Evolutionary conservation across 2,888 invertebrate genomes (phyloP).

Genomic region (Zygaena filipendulae): DNA sequence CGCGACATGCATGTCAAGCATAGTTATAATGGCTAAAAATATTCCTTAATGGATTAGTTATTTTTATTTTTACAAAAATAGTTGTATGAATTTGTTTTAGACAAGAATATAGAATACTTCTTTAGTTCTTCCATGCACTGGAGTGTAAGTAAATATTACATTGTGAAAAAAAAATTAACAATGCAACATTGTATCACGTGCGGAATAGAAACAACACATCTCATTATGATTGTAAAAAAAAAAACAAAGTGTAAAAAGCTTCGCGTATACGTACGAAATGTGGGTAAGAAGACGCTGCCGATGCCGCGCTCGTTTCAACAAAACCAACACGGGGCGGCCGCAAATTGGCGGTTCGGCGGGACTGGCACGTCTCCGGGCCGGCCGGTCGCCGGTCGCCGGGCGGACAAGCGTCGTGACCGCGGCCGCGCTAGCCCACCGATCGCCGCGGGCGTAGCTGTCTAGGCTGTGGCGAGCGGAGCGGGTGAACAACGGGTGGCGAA

Average conservation of each 20-base stretch:
- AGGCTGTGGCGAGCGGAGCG: constrained; percentile 29
- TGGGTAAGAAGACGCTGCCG: constrained; percentile 57
- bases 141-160: too few relatives aligned
- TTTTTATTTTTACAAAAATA: too few relatives aligned
- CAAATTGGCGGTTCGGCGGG: constrained; percentile 63
- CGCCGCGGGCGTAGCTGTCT: neutral
- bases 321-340: constrained; percentile 65
- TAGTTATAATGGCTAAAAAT: too few relatives aligned
- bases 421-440: constrained; percentile 2
- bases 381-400: constrained; percentile 39
- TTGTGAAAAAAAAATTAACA: too few relatives aligned
- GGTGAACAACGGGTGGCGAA: constrained; percentile 13
- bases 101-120: too few relatives aligned
- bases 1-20: too few relatives aligned
- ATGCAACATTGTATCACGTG: neutral
- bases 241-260: constrained; percentile 40
- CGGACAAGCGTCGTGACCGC: constrained; percentile 21
- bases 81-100: too few relatives aligned
- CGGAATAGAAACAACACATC: neutral
- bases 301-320: constrained; percentile 61
- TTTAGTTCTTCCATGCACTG: too few relatives aligned
- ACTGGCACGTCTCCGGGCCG: constrained; percentile 58
- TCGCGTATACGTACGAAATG: constrained; percentile 27
- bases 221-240: neutral
- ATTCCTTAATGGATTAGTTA: too few relatives aligned